Evolutionary conservation across 1,140 invertebrate species (phyloP).

Genomic region (Caerostris darwini): DNA sequence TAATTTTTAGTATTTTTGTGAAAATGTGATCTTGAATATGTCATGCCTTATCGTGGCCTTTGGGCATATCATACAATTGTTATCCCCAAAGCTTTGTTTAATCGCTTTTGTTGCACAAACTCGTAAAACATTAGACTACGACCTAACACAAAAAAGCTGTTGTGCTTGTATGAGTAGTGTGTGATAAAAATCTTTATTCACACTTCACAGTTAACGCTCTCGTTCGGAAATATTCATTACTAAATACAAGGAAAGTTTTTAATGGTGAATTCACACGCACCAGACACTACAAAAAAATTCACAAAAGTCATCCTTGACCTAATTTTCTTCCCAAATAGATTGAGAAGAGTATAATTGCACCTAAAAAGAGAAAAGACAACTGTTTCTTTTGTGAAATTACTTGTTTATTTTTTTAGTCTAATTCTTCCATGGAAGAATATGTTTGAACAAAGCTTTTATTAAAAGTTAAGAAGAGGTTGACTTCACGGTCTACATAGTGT

Average conservation of each 20-base stretch:
- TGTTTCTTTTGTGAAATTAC: neutral
- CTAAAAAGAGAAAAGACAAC: neutral
- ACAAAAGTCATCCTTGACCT: constrained; percentile 7
- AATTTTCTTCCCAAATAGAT: neutral
- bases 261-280: neutral
- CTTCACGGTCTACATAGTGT: constrained; percentile 53
- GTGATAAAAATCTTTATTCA: constrained; percentile 30
- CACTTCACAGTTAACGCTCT: constrained; percentile 32
- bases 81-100: neutral
- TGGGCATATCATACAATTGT: too few species aligned
- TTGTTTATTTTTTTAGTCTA: constrained; percentile 1
- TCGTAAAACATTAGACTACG: neutral
- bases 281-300: neutral
- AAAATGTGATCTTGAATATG: too few species aligned
- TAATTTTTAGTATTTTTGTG: too few species aligned
- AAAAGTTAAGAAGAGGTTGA: neutral
- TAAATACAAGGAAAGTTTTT: constrained; percentile 28
- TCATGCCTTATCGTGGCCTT: too few species aligned
- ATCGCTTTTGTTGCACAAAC: neutral
- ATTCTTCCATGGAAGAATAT: neutral
- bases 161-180: neutral
- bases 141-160: neutral
- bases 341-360: constrained; percentile 5
- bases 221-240: constrained; percentile 19
- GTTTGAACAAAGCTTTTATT: neutral